Conservation (phyloP, 2,797 vertebrate species). For the Salarias fasciatus region DNA sequence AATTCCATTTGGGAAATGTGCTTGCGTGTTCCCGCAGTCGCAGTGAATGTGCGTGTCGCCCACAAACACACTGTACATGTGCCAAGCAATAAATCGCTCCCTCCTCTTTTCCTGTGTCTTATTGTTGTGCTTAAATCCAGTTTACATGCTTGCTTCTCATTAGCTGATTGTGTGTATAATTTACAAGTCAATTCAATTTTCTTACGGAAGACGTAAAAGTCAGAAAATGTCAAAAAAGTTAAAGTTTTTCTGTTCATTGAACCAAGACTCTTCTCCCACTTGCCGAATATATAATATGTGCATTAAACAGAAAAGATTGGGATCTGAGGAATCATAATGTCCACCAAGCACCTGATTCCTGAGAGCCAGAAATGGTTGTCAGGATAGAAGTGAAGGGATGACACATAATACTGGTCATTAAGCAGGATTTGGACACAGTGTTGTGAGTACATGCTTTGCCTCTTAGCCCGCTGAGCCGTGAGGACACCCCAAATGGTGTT, state of each 20-base stretch:
- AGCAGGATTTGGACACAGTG: conserved; percentile 68
- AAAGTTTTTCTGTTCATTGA: too few species aligned
- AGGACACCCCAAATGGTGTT: conserved; percentile 77
- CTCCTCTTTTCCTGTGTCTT: conserved; percentile 59
- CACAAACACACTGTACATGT: conserved; percentile 14
- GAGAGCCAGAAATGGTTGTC: conserved; percentile 28
- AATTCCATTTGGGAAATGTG: conserved; percentile 72
- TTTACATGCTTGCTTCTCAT: conserved; percentile 71
- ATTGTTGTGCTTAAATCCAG: conserved; percentile 67
- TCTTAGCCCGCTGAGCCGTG: conserved; percentile 74
- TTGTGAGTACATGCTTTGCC: conserved; percentile 67
- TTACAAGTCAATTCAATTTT: conserved; percentile 61
- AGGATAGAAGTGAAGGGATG: conserved; percentile 66
- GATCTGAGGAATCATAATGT: conserved; percentile 14
- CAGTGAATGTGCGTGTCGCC: too few species aligned
- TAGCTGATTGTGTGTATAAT: conserved; percentile 75
- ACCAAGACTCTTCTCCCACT: too few species aligned
- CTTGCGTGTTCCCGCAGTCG: conserved; percentile 31
- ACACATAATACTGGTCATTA: conserved; percentile 71
- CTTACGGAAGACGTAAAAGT: conserved; percentile 39
- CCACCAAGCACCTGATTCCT: conserved; percentile 28
- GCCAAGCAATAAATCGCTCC: conserved; percentile 62
- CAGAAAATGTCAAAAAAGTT: too few species aligned
- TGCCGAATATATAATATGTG: too few species aligned
- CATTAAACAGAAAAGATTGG: neutral